These are phyloP conservation scores for Euzetes globulus DNA, from an alignment of 2,888 invertebrate genomes.

Conservation along the genomic window DNA sequence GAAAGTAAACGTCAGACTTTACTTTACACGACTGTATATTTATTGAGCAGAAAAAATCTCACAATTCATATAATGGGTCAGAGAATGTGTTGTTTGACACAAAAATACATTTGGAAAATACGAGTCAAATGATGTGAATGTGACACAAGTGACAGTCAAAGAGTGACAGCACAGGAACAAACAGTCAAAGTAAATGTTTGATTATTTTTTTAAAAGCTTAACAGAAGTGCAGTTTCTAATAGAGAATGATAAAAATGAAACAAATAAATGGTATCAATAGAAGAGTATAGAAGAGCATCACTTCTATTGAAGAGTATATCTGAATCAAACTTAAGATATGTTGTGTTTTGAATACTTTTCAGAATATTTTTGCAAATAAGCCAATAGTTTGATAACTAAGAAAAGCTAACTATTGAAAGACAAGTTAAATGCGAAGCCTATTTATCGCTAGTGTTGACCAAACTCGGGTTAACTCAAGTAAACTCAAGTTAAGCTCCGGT, in stretches of 20 bases:
- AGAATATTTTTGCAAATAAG: background rate
- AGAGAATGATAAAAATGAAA: background rate
- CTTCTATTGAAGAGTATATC: background rate
- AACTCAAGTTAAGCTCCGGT: background rate
- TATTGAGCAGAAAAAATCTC: slow-evolving; percentile 3
- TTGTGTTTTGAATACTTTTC: background rate
- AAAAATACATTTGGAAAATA: background rate
- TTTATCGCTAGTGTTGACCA: slow-evolving; percentile 12
- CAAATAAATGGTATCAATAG: background rate
- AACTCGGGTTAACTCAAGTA: background rate
- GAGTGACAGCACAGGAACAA: slow-evolving; percentile 24
- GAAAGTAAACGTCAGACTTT: background rate
- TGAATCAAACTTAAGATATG: background rate
- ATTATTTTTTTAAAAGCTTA: slow-evolving; percentile 18
- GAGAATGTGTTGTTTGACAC: background rate
- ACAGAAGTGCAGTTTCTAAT: background rate
- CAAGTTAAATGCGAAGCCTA: background rate
- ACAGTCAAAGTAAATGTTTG: slow-evolving; percentile 3
- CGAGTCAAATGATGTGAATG: background rate
- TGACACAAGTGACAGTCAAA: slow-evolving; percentile 9
- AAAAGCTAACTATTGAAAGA: background rate
- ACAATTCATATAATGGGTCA: background rate
- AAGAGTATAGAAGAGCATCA: background rate
- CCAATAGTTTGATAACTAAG: background rate
- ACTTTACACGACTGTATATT: background rate